Base-by-base conservation (phyloP, 2,113 vertebrate genomes). In the Guaruba guarouba region DNA sequence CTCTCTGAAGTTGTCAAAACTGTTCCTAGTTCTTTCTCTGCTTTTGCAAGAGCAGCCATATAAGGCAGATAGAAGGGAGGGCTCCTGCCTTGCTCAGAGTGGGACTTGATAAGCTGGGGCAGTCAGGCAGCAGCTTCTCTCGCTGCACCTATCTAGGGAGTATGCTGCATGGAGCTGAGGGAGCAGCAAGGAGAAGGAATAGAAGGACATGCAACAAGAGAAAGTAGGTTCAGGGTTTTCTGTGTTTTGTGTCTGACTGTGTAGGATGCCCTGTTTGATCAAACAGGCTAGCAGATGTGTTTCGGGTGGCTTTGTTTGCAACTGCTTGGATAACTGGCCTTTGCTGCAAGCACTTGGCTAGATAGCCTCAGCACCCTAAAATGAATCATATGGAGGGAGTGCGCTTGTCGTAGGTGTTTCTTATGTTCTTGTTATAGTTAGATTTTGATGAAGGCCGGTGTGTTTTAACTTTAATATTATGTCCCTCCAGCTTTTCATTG, bases 41-140 rank as follows among this genome's bases (percentile, higher is more conserved):
- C 41, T n/a, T 89, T 82, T 64, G 27, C 63, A 22, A 33, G 78
- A 37, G 67, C 59, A 85, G 82, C 94, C 93, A 51, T 76, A 95
- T 92, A 92, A 82, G 92, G 87, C 82, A 82, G 87, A 93, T 37
- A 46, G 49, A 94, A 92, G 89, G 95, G 95, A 96, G 93, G 96
- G 86, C 69, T 12, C 31, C 57, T 88, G 86, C n/a, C 3, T 74
- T 49, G 2, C 13, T 46, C 46, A 74, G 96, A 87, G 94, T 95
- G 91, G 92, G 62, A 90, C 70, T 91, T 59, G 70, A 49, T 85
- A 37, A 87, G n/a, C 14, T 25, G 59, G 41, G 67, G 63, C 80
- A 93, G 80, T n/a, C 24, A 25, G 66, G 59, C 67, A 25, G 55
- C 25, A 25, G 51, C 37, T 90, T 13, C 25, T 78, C 4, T 70